phyloP scores from a whole-genome alignment of 2,797 vertebrate species.

The Acrossocheilus fasciatus region DNA sequence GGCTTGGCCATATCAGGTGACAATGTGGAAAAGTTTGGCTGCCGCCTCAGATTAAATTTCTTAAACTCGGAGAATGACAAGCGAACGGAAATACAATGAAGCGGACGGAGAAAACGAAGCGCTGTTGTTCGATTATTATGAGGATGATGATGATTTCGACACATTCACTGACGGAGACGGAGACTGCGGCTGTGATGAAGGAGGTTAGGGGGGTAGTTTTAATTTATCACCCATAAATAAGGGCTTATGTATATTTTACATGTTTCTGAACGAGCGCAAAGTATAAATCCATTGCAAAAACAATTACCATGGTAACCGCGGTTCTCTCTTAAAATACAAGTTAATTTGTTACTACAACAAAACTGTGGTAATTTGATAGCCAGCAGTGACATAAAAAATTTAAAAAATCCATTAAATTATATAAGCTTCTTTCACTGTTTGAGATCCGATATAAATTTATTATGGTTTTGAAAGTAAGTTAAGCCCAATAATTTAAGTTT shows the following conservation, averaged over 20 bases:
- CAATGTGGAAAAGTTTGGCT: slow-evolving; percentile 65
- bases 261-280: background rate
- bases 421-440: background rate
- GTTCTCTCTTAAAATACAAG: background rate
- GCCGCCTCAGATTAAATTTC: slow-evolving; percentile 42
- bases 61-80: slow-evolving; percentile 66
- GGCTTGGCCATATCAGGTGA: slow-evolving; percentile 73
- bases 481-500: background rate
- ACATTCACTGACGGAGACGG: slow-evolving; percentile 82
- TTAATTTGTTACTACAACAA: background rate
- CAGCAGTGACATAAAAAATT: background rate
- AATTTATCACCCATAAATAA: background rate
- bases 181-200: slow-evolving; percentile 83
- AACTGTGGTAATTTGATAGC: background rate
- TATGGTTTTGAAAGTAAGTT: background rate
- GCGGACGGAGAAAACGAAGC: slow-evolving; percentile 77
- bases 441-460: background rate
- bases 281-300: background rate
- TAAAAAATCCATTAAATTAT: background rate
- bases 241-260: background rate
- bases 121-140: slow-evolving; percentile 70
- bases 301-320: background rate
- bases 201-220: slow-evolving; percentile 75
- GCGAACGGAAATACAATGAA: slow-evolving; percentile 63
- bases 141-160: slow-evolving; percentile 77